A percentile compares a stretch with the other conserved stretches of the same genome.
phyloP scores from a whole-genome alignment of 2,888 invertebrate species.

The Matsumyia berberina region DNA sequence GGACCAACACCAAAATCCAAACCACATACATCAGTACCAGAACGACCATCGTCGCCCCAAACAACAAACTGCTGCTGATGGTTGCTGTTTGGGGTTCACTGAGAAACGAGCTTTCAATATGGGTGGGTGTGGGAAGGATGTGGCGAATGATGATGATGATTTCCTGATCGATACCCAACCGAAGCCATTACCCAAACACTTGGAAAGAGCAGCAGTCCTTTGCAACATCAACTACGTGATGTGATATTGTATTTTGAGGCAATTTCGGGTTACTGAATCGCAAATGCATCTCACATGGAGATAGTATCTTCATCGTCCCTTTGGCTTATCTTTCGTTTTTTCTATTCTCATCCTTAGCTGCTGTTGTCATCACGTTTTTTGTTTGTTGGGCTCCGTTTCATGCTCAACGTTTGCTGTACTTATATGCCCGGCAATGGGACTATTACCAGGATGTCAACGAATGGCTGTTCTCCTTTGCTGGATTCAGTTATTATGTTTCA shows the following conservation, averaged over 20 bases:
- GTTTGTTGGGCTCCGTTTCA: conserved; percentile 99
- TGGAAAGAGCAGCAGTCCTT: background rate
- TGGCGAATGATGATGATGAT: conserved; percentile 28
- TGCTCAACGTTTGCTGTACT: conserved; percentile 93
- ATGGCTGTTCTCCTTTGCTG: conserved; percentile 91
- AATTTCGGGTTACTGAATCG: conserved; percentile 23
- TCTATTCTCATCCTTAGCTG: conserved; percentile 87
- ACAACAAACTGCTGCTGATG: conserved; percentile 22
- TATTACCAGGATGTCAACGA: conserved; percentile 90
- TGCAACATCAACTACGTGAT: background rate
- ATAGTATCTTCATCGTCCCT: conserved; percentile 11
- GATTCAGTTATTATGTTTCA: conserved; percentile 92
- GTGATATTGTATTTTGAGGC: conserved; percentile 13
- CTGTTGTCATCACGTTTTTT: conserved; percentile 97
- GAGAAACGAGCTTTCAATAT: background rate
- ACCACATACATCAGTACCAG: conserved; percentile 11
- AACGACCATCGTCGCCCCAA: background rate
- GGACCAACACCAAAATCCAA: background rate
- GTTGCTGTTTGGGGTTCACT: background rate
- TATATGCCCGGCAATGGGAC: conserved; percentile 88
- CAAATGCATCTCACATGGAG: conserved; percentile 52
- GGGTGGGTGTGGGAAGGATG: background rate
- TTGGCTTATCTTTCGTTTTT: conserved; percentile 18
- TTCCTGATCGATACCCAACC: conserved; percentile 38
- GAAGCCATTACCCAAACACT: conserved; percentile 13